Base-by-base conservation (phyloP, 2,888 invertebrate genomes). In the Omphaloscelis lunosa region DNA sequence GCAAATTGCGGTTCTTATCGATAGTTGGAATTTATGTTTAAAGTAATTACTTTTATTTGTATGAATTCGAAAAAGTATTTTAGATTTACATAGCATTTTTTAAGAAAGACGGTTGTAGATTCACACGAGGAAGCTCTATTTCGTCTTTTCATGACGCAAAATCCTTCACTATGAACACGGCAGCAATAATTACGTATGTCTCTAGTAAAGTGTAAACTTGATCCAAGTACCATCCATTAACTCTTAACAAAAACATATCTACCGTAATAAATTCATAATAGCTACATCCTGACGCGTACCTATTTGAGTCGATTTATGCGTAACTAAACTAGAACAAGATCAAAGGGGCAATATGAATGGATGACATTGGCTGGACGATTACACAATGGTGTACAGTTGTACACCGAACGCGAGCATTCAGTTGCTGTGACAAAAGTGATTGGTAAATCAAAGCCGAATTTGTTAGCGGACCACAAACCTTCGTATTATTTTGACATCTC, bases 391-490 rank as follows among this genome's bases (percentile, higher is more conserved):
- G 23, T 45, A 67, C 76, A 78, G 58, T 61, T 61, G 51, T 71
- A 65, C 75, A 78, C 58, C 23, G 34, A 73, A 70, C 70, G 59
- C 61, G 39, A 41, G 58, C 51, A 74, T 62, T 70, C 72, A 51
- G 59, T 7, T 51, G 51, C 73, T 69, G 79, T 80, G 66, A 88
- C 88, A 81, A 84, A 87, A 75, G 77, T 83, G 56, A 79, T 78
- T 82, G 75, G 73, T 71, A 58, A 72, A 91, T 90, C 92, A 93
- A 94, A 93, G 92, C 92, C 92, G 90, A 86, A 91, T 92, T 90
- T 90, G 88, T 94, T 92, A 92, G 89, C 89, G 80, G 78, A 86
- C 75, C 61, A 70, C 83, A 88, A 89, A 89, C 91, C 91, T 92
- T 92, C 90, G 80, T 82, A 87, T 88, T 88, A 80, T 84, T 86